Evolutionary conservation across 1,140 invertebrate genomes (phyloP).

Genomic region (Bombus terrestris): DNA sequence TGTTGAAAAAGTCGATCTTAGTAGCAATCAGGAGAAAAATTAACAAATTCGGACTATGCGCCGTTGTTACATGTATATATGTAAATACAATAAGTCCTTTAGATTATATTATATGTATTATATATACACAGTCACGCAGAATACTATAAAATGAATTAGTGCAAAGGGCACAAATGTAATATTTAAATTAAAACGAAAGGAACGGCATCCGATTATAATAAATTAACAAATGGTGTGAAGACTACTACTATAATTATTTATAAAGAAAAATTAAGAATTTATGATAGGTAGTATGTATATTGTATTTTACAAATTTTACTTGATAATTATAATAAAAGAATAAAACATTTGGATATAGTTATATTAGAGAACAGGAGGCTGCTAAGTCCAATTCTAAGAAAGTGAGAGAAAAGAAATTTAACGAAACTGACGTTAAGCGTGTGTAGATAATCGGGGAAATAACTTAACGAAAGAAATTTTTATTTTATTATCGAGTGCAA

Average conservation of each 20-base stretch:
- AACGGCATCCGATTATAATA: constrained; percentile 76
- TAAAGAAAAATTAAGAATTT: constrained; percentile 80
- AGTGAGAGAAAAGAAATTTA: constrained; percentile 28
- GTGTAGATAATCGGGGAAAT: constrained; percentile 36
- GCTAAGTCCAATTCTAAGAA: constrained; percentile 61
- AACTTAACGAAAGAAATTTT: constrained; percentile 12
- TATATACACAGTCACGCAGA: constrained; percentile 78
- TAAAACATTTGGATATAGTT: constrained; percentile 70
- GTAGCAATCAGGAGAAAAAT: constrained; percentile 58
- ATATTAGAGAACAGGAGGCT: constrained; percentile 78
- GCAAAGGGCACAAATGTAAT: constrained; percentile 83
- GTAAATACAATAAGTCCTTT: constrained; percentile 81
- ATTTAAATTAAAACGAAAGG: constrained; percentile 75
- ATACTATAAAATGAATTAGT: constrained; percentile 76
- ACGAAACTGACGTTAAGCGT: constrained; percentile 34
- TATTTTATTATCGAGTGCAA: constrained; percentile 57
- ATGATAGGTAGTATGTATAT: constrained; percentile 80
- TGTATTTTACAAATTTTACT: constrained; percentile 84
- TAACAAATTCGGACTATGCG: constrained; percentile 66
- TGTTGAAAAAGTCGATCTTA: constrained; percentile 53
- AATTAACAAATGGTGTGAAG: constrained; percentile 82
- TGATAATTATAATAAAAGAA: constrained; percentile 74
- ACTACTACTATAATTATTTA: constrained; percentile 83
- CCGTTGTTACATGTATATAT: constrained; percentile 81
- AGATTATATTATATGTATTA: constrained; percentile 77